A percentile compares a stretch with the other conserved stretches of the same genome.
Evolutionary conservation across 2,888 invertebrate genomes (phyloP).

Genomic region (Caenorhabditis sp.): DNA sequence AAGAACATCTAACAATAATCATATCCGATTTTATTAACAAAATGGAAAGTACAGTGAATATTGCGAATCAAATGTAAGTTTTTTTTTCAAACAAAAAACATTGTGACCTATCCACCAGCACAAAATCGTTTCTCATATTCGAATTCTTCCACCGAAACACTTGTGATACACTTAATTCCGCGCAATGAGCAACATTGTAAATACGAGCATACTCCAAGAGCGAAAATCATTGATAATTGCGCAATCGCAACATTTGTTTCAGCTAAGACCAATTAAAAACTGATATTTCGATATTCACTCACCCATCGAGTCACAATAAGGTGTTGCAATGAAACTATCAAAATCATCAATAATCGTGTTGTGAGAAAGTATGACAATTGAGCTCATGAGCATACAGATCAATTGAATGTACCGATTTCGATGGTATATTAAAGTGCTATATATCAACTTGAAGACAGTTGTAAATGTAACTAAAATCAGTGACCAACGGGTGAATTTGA

Average conservation of each 20-base stretch:
- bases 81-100: not conserved
- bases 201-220: constrained; percentile 19
- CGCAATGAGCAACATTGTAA: constrained; percentile 19
- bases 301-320: constrained; percentile 35
- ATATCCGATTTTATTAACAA: constrained; percentile 41
- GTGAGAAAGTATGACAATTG: constrained; percentile 26
- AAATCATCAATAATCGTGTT: constrained; percentile 24
- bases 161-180: constrained; percentile 20
- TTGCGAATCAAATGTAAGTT: constrained; percentile 11
- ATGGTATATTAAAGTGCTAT: not conserved
- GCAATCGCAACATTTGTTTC: constrained; percentile 14
- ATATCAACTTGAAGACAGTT: constrained; percentile 29
- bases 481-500: constrained; percentile 19
- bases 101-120: not conserved
- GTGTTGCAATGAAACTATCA: constrained; percentile 16
- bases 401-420: constrained; percentile 19
- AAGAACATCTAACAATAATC: constrained; percentile 30
- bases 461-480: constrained; percentile 22
- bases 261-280: constrained; percentile 8
- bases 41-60: constrained; percentile 13
- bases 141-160: constrained; percentile 21
- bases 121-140: constrained; percentile 28
- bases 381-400: constrained; percentile 14
- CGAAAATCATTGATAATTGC: constrained; percentile 22
- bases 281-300: not conserved